Evolutionary conservation across 2,797 vertebrate species (phyloP).

Genomic region (Menidia menidia): DNA sequence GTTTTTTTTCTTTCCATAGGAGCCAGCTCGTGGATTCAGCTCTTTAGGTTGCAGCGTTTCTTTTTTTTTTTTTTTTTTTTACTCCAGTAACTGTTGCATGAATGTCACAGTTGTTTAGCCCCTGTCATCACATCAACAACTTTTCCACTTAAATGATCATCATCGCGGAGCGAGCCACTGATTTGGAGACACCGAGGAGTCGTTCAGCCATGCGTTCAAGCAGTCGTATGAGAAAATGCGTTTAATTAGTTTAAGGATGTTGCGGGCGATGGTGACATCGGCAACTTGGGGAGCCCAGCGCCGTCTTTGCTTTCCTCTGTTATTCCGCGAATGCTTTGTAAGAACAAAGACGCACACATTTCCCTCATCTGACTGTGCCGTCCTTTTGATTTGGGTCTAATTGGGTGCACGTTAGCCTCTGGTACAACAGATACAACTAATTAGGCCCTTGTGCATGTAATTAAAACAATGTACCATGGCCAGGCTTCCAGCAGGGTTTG

Average conservation of each 20-base stretch:
- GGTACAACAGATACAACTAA: constrained; percentile 83
- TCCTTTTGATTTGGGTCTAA: constrained; percentile 83
- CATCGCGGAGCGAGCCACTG: constrained; percentile 42
- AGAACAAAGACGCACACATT: constrained; percentile 61
- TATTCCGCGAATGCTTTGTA: constrained; percentile 59
- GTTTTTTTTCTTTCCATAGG: constrained; percentile 24
- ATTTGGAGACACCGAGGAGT: constrained; percentile 51
- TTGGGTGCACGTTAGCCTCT: constrained; percentile 81
- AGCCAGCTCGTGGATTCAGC: constrained; percentile 49
- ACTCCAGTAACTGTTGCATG: constrained; percentile 59
- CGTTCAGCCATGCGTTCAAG: constrained; percentile 36
- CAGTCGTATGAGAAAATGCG: constrained; percentile 35
- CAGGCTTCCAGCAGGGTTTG: constrained; percentile 75
- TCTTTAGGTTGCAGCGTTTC: constrained; percentile 34
- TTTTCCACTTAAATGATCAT: constrained; percentile 53
- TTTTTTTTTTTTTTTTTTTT: constrained; percentile 8
- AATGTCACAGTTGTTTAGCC: constrained; percentile 44
- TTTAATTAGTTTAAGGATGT: constrained; percentile 74
- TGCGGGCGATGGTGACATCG: constrained; percentile 61
- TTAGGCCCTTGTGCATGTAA: constrained; percentile 83
- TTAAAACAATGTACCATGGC: constrained; percentile 82
- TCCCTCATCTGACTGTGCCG: constrained; percentile 48
- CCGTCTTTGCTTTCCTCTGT: constrained; percentile 50
- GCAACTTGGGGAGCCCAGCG: constrained; percentile 59
- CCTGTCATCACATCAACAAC: constrained; percentile 48